Base-by-base conservation (phyloP, 2,113 vertebrate genomes). In the Heliornis fulica region DNA sequence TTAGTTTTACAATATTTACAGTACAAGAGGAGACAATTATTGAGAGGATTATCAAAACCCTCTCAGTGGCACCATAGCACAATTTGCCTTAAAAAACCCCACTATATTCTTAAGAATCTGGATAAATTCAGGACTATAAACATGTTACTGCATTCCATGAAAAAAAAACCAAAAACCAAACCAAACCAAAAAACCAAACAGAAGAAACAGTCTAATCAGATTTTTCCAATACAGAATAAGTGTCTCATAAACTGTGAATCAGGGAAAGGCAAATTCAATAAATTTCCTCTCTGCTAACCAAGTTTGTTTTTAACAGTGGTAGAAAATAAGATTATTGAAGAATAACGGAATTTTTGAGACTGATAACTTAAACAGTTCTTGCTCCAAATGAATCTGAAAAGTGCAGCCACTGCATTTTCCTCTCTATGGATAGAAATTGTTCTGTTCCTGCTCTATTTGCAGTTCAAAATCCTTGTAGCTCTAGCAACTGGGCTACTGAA, bases 251-350 rank as follows among this genome's bases (percentile, higher is more conserved):
- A 86, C 76, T 74, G 31, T 81, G 45, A 91, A 90, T 78, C 3
- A 5, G 32, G 41, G 82, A 86, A 74, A 95, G 38, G 25, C 38
- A 77, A 80, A 95, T 32, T 75, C 60, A 34, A 38, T 61, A 3
- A 72, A 83, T 90, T 94, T 92, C 10, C 22, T 57, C 34, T 93
- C 77, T 66, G 56, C 31, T 92, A 88, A 86, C 14, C 11, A 41
- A 75, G 71, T 74, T 94, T 95, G 34, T 45, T 91, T 94, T 74
- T 28, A 94, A 46, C 38, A 81, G 69, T 22, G 7, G 12, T 46
- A 93, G 54, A 77, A 94, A 94, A 95, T 64, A 90, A 69, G 90
- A 86, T 43, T 83, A 76, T n/a, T 12, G 41, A 85, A 80, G 14
- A 86, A 63, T 38, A 74, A 38, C 5, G 6, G 6, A 21, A 40